phyloP scores from a whole-genome alignment of 2,888 invertebrate genomes.

The Monopis laevigella region DNA sequence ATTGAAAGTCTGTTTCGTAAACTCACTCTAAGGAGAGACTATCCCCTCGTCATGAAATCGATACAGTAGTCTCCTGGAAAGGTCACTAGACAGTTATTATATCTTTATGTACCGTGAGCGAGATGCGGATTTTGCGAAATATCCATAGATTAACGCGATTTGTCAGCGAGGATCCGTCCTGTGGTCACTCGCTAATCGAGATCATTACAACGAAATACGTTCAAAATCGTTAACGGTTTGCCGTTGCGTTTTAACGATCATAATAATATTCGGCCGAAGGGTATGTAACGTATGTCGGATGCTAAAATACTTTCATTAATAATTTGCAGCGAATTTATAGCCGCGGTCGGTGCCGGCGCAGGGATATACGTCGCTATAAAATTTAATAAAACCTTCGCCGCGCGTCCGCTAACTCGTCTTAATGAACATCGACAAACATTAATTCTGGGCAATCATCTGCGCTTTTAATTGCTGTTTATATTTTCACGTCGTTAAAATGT shows the following conservation, averaged over 20 bases:
- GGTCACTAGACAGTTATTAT: too few species aligned
- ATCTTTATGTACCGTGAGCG: too few species aligned
- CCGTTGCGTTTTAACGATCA: slow-evolving; percentile 24
- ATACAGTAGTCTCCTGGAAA: too few species aligned
- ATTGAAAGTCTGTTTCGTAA: too few species aligned
- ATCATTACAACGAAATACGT: slow-evolving; percentile 32
- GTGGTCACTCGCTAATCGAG: slow-evolving; percentile 21
- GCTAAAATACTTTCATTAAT: slow-evolving; percentile 30
- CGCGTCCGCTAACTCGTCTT: slow-evolving; percentile 30
- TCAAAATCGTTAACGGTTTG: slow-evolving; percentile 32
- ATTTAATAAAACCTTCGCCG: slow-evolving; percentile 50
- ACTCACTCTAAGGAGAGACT: too few species aligned
- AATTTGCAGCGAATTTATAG: slow-evolving; percentile 32
- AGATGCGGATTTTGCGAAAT: slow-evolving; percentile 25
- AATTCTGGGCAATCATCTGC: slow-evolving; percentile 44
- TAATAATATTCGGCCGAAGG: slow-evolving; percentile 1
- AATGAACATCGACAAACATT: slow-evolving; percentile 48
- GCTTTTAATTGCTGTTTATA: slow-evolving; percentile 59
- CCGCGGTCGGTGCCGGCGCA: slow-evolving; percentile 21
- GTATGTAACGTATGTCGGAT: not conserved
- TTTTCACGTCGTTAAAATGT: slow-evolving; percentile 60
- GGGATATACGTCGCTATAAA: slow-evolving; percentile 37
- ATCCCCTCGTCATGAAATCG: too few species aligned
- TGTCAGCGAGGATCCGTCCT: not conserved
- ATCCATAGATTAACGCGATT: slow-evolving; percentile 28